A percentile compares a stretch with the other conserved stretches of the same genome.
Conservation (phyloP, 1,140 invertebrate species). For the Spodoptera frugiperda region DNA sequence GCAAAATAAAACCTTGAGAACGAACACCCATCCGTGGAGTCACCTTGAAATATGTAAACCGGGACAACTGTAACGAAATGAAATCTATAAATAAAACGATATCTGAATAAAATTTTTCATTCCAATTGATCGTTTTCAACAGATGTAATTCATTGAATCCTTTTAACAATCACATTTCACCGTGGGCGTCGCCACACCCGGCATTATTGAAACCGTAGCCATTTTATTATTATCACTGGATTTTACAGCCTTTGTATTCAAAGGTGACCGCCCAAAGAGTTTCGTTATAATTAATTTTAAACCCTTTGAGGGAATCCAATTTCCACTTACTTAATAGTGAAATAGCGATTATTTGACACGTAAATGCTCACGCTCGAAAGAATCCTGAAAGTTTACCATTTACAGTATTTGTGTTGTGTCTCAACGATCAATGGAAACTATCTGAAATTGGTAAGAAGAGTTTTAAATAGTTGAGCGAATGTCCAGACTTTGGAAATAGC, state of each 20-base stretch:
- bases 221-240: constrained; percentile 51
- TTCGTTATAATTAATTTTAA: constrained; percentile 39
- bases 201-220: constrained; percentile 50
- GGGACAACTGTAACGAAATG: too few species aligned
- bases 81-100: too few species aligned
- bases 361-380: constrained; percentile 19
- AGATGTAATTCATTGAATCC: constrained; percentile 19
- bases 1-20: too few species aligned
- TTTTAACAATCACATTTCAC: constrained; percentile 4
- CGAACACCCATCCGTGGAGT: too few species aligned
- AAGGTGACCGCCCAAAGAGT: constrained; percentile 33
- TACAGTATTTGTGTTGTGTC: background rate
- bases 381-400: background rate
- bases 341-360: constrained; percentile 17
- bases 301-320: constrained; percentile 19
- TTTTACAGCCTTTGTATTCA: constrained; percentile 36
- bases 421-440: constrained; percentile 16
- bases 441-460: background rate
- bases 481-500: background rate
- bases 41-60: too few species aligned
- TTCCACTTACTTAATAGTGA: constrained; percentile 23
- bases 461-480: background rate
- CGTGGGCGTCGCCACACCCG: constrained; percentile 31
- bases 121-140: too few species aligned
- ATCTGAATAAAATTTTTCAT: too few species aligned